Evolutionary conservation across 2,797 vertebrate genomes (phyloP).

Genomic region (Tamandua tetradactyla): DNA sequence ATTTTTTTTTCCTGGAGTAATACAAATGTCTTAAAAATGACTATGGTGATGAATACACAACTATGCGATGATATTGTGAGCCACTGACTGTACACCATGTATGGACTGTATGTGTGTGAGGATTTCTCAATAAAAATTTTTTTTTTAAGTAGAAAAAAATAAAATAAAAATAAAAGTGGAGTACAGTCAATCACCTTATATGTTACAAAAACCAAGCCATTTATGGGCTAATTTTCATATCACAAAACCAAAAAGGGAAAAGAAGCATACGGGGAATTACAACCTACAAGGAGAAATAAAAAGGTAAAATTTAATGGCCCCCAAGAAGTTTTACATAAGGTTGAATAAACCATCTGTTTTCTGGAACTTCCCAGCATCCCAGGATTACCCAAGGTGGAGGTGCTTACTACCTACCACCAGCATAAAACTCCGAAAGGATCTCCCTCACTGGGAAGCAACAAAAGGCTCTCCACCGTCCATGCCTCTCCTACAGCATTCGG

Average conservation of each 20-base stretch:
- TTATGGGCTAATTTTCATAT: neutral
- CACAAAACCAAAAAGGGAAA: neutral
- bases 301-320: neutral
- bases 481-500: neutral
- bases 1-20: too few relatives aligned
- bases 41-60: too few relatives aligned
- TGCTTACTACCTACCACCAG: neutral
- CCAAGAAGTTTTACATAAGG: neutral
- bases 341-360: constrained; percentile 23
- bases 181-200: neutral
- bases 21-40: too few relatives aligned
- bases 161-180: too few relatives aligned
- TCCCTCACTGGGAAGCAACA: neutral
- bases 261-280: neutral
- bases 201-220: neutral
- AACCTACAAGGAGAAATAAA: neutral
- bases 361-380: neutral
- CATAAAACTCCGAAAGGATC: neutral
- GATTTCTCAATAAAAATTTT: too few relatives aligned
- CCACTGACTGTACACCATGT: too few relatives aligned
- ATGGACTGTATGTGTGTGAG: too few relatives aligned
- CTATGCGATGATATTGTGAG: too few relatives aligned
- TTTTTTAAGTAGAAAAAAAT: too few relatives aligned
- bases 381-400: neutral
- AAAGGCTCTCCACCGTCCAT: neutral